These are phyloP conservation scores for Paragorgia papillata DNA, from an alignment of 92 coral and sea anemone genomes.

Conservation along the genomic window DNA sequence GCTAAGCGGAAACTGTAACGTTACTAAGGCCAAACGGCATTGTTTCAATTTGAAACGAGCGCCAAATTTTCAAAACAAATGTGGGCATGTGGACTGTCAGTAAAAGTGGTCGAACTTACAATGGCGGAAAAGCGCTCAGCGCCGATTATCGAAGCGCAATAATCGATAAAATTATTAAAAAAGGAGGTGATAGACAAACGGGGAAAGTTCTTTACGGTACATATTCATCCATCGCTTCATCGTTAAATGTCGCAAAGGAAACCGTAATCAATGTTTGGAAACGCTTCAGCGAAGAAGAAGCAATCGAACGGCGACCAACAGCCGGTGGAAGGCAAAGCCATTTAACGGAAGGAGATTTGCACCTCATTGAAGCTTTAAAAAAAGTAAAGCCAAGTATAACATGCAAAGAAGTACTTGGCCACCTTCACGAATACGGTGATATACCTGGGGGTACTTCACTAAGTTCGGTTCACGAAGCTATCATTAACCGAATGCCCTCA, in stretches of 20 bases:
- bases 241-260: neutral
- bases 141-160: slow-evolving; percentile 14
- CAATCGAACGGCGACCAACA: neutral
- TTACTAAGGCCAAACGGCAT: too few relatives aligned
- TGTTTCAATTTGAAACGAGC: too few relatives aligned
- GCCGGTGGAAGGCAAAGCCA: slow-evolving; percentile 44
- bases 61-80: too few relatives aligned
- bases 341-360: slow-evolving; percentile 56
- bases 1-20: too few relatives aligned
- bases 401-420: slow-evolving; percentile 40
- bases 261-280: slow-evolving; percentile 16
- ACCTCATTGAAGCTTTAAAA: slow-evolving; percentile 41
- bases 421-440: slow-evolving; percentile 40
- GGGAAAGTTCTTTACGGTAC: neutral
- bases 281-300: slow-evolving; percentile 11
- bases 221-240: slow-evolving; percentile 3
- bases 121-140: neutral
- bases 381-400: slow-evolving; percentile 2
- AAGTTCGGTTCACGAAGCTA: slow-evolving; percentile 27
- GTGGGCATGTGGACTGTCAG: neutral
- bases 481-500: slow-evolving; percentile 37
- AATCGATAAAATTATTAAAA: slow-evolving; percentile 7
- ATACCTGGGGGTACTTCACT: slow-evolving; percentile 49
- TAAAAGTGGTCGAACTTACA: slow-evolving; percentile 13
- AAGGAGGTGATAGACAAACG: slow-evolving; percentile 11